Percentiles rank a stretch among this genome's conserved stretches.
phyloP scores from a whole-genome alignment of 2,797 vertebrate species.

The Xenops minutus region DNA sequence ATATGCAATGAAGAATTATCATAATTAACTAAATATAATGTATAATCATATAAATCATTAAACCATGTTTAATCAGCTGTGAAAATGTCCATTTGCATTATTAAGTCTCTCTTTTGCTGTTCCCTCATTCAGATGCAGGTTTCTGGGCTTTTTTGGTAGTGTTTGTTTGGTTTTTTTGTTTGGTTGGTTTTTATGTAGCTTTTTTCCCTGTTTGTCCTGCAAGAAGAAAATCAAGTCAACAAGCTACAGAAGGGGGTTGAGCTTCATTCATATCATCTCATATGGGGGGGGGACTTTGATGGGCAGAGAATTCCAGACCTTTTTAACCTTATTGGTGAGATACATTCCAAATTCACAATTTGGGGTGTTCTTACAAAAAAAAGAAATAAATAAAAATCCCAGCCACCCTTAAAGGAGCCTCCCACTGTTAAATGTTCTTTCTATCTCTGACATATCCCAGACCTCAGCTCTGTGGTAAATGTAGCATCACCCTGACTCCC shows the following conservation, averaged over 20 bases:
- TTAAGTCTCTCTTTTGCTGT: background rate
- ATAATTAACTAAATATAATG: background rate
- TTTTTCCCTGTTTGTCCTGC: background rate
- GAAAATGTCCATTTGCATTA: background rate
- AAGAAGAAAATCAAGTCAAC: background rate
- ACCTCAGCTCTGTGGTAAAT: background rate
- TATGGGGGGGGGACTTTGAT: background rate
- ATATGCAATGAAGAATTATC: background rate
- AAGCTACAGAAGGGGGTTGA: background rate
- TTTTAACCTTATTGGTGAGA: background rate
- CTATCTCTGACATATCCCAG: background rate
- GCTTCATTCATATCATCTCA: rapidly evolving
- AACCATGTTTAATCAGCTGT: background rate
- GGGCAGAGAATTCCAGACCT: background rate
- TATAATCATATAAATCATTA: background rate
- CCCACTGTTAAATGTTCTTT: background rate
- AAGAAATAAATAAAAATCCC: background rate
- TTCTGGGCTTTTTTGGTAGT: background rate
- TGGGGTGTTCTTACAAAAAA: background rate
- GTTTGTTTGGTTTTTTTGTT: background rate
- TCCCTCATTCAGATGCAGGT: background rate
- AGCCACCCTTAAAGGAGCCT: background rate
- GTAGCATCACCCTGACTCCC: too few relatives aligned
- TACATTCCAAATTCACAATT: background rate
- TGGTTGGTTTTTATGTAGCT: background rate